Conservation (phyloP, 1,140 invertebrate species). For the Bombus difficillimus region DNA sequence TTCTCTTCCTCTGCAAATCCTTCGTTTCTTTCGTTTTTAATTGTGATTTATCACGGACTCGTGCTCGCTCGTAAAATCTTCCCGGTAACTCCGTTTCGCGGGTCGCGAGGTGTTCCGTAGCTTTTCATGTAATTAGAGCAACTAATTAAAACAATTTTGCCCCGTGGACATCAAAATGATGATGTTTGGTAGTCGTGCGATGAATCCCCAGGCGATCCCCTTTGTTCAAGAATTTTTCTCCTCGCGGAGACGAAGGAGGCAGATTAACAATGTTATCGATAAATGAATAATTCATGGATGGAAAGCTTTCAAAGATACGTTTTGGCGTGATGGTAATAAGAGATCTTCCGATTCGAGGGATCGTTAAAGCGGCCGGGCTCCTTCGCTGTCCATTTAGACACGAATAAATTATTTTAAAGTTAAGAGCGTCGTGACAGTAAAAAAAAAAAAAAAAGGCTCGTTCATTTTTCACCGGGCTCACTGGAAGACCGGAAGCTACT, state of each 20-base stretch:
- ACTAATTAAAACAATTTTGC: constrained; percentile 19
- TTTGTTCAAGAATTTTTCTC: not conserved
- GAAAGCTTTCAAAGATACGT: not conserved
- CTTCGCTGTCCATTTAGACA: constrained; percentile 10
- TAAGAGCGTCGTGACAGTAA: not conserved
- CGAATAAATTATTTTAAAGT: constrained; percentile 22
- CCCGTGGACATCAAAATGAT: not conserved
- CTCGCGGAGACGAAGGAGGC: no score
- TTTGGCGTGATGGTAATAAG: constrained; percentile 4
- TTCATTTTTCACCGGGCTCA: not conserved
- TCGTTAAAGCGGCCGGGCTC: not conserved
- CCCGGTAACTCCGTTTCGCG: not conserved
- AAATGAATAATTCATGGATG: constrained; percentile 6
- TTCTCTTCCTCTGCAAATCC: constrained; percentile 46
- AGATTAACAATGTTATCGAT: constrained; percentile 21
- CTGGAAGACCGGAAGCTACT: not conserved
- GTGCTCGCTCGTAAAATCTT: constrained; percentile 30
- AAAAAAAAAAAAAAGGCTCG: not conserved
- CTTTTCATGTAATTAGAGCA: constrained; percentile 10
- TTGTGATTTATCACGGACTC: constrained; percentile 55
- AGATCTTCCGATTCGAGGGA: not conserved
- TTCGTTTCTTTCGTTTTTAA: constrained; percentile 47
- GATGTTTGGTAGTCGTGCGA: not conserved
- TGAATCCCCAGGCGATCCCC: no score
- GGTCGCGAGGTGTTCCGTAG: not conserved